phyloP scores from a whole-genome alignment of 2,888 invertebrate species.

The Phalera bucephala region DNA sequence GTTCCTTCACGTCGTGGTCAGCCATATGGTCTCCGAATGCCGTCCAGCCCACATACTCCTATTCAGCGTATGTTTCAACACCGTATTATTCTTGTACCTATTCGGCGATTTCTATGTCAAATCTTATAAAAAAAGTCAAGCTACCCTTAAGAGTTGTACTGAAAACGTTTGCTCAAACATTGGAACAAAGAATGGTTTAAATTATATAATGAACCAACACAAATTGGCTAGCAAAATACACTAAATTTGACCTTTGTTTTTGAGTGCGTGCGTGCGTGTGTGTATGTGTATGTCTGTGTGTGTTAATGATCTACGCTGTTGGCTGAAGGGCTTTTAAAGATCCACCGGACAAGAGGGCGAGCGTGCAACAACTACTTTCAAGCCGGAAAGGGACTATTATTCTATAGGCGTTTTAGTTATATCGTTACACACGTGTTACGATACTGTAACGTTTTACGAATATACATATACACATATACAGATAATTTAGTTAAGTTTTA shows the following conservation, averaged over 20 bases:
- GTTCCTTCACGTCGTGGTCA: constrained; percentile 36
- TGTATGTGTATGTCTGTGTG: too few relatives aligned
- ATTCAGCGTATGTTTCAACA: constrained; percentile 33
- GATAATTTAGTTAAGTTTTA: too few relatives aligned
- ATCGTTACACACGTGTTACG: too few relatives aligned
- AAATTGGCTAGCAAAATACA: constrained; percentile 28
- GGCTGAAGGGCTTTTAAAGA: too few relatives aligned
- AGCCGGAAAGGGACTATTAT: too few relatives aligned
- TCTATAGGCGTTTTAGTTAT: too few relatives aligned
- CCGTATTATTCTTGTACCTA: constrained; percentile 43
- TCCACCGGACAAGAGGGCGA: too few relatives aligned
- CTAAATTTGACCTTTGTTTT: constrained; percentile 2
- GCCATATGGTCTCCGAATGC: constrained; percentile 39
- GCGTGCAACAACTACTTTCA: too few relatives aligned
- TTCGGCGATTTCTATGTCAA: constrained; percentile 50
- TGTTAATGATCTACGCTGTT: too few relatives aligned
- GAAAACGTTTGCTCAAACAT: not conserved
- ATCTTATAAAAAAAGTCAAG: constrained; percentile 33
- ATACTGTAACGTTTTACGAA: too few relatives aligned
- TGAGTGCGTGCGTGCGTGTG: too few relatives aligned
- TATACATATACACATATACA: too few relatives aligned
- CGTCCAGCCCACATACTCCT: constrained; percentile 40
- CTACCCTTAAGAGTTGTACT: constrained; percentile 7
- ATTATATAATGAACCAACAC: constrained; percentile 25
- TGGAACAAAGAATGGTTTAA: constrained; percentile 19